These are phyloP conservation scores for Abrostola triplasia DNA, from an alignment of 2,888 invertebrate genomes.

Conservation along the genomic window DNA sequence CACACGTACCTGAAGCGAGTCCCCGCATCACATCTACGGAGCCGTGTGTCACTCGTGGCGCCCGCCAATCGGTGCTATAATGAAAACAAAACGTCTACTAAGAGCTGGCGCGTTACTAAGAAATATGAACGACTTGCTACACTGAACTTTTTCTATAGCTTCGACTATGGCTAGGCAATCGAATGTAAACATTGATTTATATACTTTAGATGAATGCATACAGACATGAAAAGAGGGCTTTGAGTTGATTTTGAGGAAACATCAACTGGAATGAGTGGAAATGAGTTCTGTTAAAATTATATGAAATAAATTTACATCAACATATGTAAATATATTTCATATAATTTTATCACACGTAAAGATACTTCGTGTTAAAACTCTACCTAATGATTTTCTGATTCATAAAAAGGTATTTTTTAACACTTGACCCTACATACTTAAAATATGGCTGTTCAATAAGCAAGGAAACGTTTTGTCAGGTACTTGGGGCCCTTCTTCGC, in stretches of 20 bases:
- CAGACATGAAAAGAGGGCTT: neutral
- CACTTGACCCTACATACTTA: constrained; percentile 68
- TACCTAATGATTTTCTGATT: constrained; percentile 42
- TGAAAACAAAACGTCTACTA: constrained; percentile 58
- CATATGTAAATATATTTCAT: no score
- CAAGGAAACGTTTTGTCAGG: constrained; percentile 76
- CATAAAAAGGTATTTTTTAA: constrained; percentile 50
- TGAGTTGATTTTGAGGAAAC: neutral
- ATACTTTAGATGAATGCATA: constrained; percentile 1
- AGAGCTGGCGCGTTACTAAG: constrained; percentile 51
- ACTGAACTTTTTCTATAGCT: constrained; percentile 33
- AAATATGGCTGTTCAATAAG: constrained; percentile 73
- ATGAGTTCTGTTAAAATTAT: no score
- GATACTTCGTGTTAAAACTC: constrained; percentile 32
- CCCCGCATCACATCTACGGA: constrained; percentile 18
- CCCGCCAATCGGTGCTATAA: constrained; percentile 46
- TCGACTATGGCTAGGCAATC: constrained; percentile 20
- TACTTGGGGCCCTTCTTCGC: constrained; percentile 77
- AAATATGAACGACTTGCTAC: constrained; percentile 55
- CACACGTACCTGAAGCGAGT: constrained; percentile 37
- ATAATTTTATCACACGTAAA: neutral
- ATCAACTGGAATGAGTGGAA: no score
- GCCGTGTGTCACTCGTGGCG: constrained; percentile 48
- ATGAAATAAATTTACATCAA: no score
- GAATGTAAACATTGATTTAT: constrained; percentile 23